Base-by-base conservation (phyloP, 2,113 vertebrate species). In the Etia nguti region DNA sequence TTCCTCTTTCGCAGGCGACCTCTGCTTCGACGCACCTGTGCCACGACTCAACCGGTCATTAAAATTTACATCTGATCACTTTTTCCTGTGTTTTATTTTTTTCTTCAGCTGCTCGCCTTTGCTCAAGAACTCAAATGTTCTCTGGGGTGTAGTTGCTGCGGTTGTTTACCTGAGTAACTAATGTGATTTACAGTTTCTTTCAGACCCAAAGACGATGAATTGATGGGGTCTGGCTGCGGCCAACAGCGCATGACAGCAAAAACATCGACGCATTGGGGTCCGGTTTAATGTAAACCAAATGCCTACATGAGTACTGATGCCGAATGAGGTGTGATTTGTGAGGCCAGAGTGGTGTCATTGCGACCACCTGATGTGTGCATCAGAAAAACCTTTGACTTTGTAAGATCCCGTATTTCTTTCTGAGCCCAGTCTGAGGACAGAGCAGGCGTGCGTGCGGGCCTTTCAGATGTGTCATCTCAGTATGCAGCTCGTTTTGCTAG, bases 401-500 rank as follows among this genome's bases (percentile, higher is more conserved):
- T 85, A 59, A 52, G 82, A 93, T 79, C 81, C 77, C 89, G 92
- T 92, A 90, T 93, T 92, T 95, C 86, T 93, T 31, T 92, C 93
- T 94, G 92, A 75, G 70, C 34, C 34, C 4, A 8, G 31, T n/a
- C 34, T 41, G 62, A 68, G 38, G 62, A 41, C 2, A 38, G 3
- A 68, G 4, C 20, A 22, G 34, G 60, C 20, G 10, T 65, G 10
- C 54, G n/a, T 15, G 5, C 8, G 52, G 81, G 86, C 84, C 89
- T 62, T 82, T 96, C 95, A 95, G 92, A 94, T 95, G 92, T 91
- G 88, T 95, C 95, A 80, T 94, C 96, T 96, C 90, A 93, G 93
- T 95, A 94, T 94, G 95, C 96, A 91, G 95, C 89, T 94, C 92
- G 55, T 34, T 95, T 94, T 95, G 96, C 95, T 95, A 96, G 90